Base-by-base conservation (phyloP, 2,888 invertebrate genomes). In the Mythimna lalbum region DNA sequence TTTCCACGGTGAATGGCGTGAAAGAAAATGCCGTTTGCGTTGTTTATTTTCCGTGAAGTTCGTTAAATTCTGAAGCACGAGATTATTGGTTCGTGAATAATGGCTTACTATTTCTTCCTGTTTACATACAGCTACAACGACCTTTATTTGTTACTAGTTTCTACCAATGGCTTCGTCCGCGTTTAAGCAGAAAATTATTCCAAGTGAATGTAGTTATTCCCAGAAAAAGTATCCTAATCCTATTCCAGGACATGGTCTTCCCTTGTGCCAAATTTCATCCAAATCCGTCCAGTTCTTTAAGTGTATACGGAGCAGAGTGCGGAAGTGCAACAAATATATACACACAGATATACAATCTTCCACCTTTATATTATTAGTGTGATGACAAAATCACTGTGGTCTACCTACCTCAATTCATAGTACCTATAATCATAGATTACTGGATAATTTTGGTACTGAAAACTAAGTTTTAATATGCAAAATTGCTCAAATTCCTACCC, bases 21-120 rank as follows among this genome's bases (percentile, higher is more conserved):
- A 52, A 78, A 49, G 47, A 59, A 76, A 72, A 69, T 66, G 31
- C 39, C 49, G 50, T 67, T 69, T 14, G 10, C 36, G 17, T 43
- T 64, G 61, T 78, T 75, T 71, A 76, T 65, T 68, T 53, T 53
- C 76, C 59, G 47, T 56, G n/a, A 49, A 47, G 33, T 49, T 62
- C 10, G 47, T 57, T 50, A 61, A 76, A 53, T 80, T 59, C 47
- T 50, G 39, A 56, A 62, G 43, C 21, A 27, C 12, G 59, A 27
- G 56, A 49, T 56, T 63, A 57, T 64, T 64, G 9, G 49, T 57
- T 77, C n/a, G 36, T 73, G 63, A 78, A 50, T 64, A 74, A 74
- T 74, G 62, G 17, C 27, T 27, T 33, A 47, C 47, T 36, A 63
- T 66, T 60, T 66, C 60, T 61, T 79, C 63, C 78, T 79, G 79